Conservation (phyloP, 2,888 invertebrate genomes). For the Acholoe squamosa region DNA sequence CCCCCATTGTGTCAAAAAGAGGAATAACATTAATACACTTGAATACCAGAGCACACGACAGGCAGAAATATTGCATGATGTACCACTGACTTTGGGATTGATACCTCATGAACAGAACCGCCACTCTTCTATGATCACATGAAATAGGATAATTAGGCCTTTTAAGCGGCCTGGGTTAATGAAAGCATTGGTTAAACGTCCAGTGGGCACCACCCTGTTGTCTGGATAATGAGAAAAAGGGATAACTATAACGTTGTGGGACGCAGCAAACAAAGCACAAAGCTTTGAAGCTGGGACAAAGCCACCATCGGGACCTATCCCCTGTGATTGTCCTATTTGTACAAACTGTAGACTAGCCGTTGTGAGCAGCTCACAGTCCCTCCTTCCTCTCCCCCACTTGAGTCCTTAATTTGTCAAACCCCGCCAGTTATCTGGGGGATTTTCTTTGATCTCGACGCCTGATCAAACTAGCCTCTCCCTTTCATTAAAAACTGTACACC, state of each 20-base stretch:
- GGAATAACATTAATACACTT: neutral
- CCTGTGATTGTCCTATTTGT: conserved; percentile 54
- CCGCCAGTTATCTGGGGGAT: neutral
- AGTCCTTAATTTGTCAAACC: conserved; percentile 34
- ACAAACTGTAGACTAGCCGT: conserved; percentile 14
- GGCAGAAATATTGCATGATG: neutral
- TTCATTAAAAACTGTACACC: neutral
- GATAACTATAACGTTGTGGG: neutral
- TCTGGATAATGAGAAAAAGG: conserved; percentile 11
- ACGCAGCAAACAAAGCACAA: conserved; percentile 7
- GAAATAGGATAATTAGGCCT: conserved; percentile 46
- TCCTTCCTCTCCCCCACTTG: conserved; percentile 23
- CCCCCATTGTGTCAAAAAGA: neutral
- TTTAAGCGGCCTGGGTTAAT: conserved; percentile 4
- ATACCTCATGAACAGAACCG: neutral
- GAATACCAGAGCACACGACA: neutral
- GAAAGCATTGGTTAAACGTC: conserved; percentile 13
- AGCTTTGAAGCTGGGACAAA: conserved; percentile 39
- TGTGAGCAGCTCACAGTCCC: conserved; percentile 4
- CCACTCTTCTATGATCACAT: conserved; percentile 9
- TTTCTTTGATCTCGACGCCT: neutral
- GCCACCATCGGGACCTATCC: neutral
- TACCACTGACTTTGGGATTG: neutral
- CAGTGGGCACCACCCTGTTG: neutral
- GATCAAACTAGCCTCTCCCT: conserved; percentile 26